phyloP scores from a whole-genome alignment of 2,888 invertebrate species.

The Tipula confusa region DNA sequence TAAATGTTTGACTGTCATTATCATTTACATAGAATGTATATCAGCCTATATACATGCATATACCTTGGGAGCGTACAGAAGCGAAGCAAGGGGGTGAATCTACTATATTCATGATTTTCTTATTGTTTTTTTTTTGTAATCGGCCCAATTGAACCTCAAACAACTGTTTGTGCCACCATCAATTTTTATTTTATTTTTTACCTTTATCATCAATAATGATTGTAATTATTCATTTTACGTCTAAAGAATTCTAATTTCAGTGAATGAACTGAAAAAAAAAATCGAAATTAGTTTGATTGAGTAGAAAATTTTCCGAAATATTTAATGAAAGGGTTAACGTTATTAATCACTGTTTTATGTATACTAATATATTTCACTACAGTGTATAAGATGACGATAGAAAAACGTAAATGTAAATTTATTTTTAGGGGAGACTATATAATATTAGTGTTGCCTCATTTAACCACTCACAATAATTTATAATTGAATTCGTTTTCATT shows the following conservation, averaged over 20 bases:
- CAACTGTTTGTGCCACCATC: background rate
- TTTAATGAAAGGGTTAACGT: conserved; percentile 3
- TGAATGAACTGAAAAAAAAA: background rate
- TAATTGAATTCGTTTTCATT: too few relatives aligned
- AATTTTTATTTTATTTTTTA: background rate
- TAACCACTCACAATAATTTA: too few relatives aligned
- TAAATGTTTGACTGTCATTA: conserved; percentile 12
- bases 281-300: conserved; percentile 7
- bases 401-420: background rate
- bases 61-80: background rate
- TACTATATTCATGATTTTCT: background rate
- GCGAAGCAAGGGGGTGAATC: background rate
- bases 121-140: background rate
- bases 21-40: background rate
- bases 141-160: background rate
- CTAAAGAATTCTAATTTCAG: conserved; percentile 1
- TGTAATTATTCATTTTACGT: conserved; percentile 20
- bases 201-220: conserved; percentile 1
- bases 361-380: background rate
- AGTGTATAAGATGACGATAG: background rate
- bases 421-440: background rate
- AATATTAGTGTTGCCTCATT: too few relatives aligned
- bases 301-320: conserved; percentile 7
- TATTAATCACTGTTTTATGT: conserved; percentile 3
- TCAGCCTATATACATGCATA: background rate